Conservation (phyloP, 2,888 invertebrate species). For the Troides oblongomaculatus region DNA sequence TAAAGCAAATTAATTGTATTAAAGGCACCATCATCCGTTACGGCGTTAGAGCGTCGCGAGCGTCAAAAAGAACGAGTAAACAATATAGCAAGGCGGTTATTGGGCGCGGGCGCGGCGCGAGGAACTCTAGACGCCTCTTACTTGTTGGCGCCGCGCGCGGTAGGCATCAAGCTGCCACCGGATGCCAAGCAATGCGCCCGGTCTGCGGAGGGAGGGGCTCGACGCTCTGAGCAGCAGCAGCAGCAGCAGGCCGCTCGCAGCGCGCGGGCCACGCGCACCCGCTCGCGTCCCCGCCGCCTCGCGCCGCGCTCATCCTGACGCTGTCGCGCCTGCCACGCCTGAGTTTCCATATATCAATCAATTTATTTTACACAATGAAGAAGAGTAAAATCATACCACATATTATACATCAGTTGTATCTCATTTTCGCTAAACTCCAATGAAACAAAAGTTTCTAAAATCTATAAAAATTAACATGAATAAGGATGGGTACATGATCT, state of each 20-base stretch:
- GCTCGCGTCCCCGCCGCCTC: constrained; percentile 13
- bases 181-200: neutral
- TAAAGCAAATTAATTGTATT: neutral
- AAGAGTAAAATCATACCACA: too few species aligned
- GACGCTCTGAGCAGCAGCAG: neutral
- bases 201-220: neutral
- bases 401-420: too few species aligned
- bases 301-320: constrained; percentile 34
- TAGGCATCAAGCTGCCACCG: neutral
- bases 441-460: too few species aligned
- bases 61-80: constrained; percentile 67
- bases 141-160: constrained; percentile 50
- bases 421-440: too few species aligned
- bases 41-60: constrained; percentile 36
- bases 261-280: neutral
- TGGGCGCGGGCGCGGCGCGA: constrained; percentile 49
- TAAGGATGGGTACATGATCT: too few species aligned
- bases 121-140: constrained; percentile 62
- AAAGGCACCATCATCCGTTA: constrained; percentile 30
- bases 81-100: constrained; percentile 61
- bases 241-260: neutral
- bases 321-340: constrained; percentile 30
- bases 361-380: too few species aligned
- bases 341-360: constrained; percentile 6
- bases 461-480: too few species aligned